Conservation (phyloP, 2,113 vertebrate genomes). For the Progne subis region DNA sequence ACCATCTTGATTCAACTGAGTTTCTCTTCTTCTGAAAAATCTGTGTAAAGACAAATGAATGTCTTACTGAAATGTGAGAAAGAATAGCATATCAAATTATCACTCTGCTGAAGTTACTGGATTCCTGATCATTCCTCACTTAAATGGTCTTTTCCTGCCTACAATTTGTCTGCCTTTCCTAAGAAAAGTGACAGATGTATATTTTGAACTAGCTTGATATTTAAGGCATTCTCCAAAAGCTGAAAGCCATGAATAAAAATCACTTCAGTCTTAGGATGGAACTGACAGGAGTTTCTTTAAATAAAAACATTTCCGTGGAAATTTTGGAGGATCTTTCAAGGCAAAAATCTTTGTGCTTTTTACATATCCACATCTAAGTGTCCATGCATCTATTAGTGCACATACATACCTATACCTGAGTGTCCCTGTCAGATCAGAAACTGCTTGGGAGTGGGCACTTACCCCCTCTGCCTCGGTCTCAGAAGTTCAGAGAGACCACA, state of each 20-base stretch:
- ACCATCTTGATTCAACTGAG: neutral
- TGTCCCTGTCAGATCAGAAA: neutral
- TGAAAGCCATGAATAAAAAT: neutral
- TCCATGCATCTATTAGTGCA: neutral
- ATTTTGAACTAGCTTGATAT: neutral
- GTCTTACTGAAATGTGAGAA: neutral
- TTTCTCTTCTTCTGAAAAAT: neutral
- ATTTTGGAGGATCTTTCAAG: neutral
- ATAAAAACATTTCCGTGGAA: neutral
- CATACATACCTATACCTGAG: neutral
- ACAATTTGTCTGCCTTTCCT: neutral
- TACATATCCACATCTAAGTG: neutral
- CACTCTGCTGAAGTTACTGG: neutral
- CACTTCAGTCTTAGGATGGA: neutral
- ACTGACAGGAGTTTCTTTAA: neutral
- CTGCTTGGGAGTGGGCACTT: neutral
- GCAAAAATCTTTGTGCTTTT: neutral
- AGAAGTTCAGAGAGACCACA: neutral
- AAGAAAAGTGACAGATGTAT: neutral
- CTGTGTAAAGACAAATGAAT: neutral
- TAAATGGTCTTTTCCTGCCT: neutral
- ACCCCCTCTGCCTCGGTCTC: neutral
- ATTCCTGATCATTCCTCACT: neutral
- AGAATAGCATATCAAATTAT: neutral
- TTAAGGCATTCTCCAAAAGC: neutral